Evolutionary conservation across 2,797 vertebrate species (phyloP).

Genomic region (Champsocephalus esox): DNA sequence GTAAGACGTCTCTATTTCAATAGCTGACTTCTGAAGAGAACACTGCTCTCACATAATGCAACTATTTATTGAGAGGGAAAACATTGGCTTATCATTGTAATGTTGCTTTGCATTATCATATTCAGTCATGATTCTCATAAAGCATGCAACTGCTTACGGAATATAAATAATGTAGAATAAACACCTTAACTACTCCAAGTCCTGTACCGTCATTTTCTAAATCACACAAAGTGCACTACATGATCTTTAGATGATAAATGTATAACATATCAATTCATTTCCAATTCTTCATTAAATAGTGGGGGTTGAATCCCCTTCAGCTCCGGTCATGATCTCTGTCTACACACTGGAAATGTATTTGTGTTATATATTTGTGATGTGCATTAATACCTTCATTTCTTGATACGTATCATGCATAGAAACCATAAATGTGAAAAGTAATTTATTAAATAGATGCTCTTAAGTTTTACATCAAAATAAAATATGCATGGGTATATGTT

Average conservation of each 20-base stretch:
- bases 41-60: conserved; percentile 7
- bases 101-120: neutral
- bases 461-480: neutral
- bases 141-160: neutral
- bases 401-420: neutral
- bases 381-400: too few species aligned
- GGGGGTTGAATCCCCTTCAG: neutral
- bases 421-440: neutral
- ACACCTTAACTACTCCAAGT: neutral
- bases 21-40: conserved; percentile 29
- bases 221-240: neutral
- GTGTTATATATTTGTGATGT: neutral
- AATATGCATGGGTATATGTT: neutral
- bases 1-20: conserved; percentile 39
- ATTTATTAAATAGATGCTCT: neutral
- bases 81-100: neutral
- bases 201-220: neutral
- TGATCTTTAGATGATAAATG: neutral
- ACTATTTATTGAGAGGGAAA: conserved; percentile 5
- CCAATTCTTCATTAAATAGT: neutral
- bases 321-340: neutral
- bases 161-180: neutral
- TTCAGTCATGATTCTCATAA: neutral
- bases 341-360: too few species aligned
- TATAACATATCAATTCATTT: neutral